Evolutionary conservation across 2,797 vertebrate species (phyloP).

Genomic region (Hafferia zeledoni): DNA sequence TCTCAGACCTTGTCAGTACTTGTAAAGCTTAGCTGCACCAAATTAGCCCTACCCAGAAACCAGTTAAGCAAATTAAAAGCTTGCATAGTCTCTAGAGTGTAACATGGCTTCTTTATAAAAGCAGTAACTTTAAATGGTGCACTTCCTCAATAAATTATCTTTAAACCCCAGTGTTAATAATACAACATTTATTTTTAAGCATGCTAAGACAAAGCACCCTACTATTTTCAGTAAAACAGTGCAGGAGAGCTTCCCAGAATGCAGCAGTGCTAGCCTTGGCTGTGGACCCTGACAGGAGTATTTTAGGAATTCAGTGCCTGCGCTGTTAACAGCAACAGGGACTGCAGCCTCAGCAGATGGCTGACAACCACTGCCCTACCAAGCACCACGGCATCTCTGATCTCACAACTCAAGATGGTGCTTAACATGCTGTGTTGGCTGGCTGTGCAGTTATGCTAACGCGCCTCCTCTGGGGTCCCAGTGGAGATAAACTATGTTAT

Average conservation of each 20-base stretch:
- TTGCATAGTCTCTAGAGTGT: rapidly evolving
- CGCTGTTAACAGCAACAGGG: not conserved
- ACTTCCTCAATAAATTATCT: not conserved
- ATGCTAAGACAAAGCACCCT: not conserved
- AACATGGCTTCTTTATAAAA: not conserved
- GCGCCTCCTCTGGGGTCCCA: not conserved
- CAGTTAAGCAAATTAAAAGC: not conserved
- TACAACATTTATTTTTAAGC: not conserved
- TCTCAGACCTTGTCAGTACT: not conserved
- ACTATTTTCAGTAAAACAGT: not conserved
- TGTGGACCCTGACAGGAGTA: not conserved
- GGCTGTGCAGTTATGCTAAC: not conserved
- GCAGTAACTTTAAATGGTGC: not conserved
- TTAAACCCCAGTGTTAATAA: not conserved
- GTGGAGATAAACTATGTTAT: not conserved
- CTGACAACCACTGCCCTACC: not conserved
- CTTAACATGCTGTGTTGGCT: not conserved
- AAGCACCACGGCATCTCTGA: not conserved
- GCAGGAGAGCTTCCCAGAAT: not conserved
- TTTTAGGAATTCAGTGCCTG: not conserved
- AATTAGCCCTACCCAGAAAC: not conserved
- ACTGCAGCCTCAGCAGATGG: not conserved
- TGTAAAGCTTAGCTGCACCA: not conserved
- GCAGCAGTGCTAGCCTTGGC: not conserved
- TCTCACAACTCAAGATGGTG: not conserved